Evolutionary conservation across 2,888 invertebrate genomes (phyloP), one percentile per base, ranked within the genome.

Genomic region (Gymnosoma rotundatum): DNA sequence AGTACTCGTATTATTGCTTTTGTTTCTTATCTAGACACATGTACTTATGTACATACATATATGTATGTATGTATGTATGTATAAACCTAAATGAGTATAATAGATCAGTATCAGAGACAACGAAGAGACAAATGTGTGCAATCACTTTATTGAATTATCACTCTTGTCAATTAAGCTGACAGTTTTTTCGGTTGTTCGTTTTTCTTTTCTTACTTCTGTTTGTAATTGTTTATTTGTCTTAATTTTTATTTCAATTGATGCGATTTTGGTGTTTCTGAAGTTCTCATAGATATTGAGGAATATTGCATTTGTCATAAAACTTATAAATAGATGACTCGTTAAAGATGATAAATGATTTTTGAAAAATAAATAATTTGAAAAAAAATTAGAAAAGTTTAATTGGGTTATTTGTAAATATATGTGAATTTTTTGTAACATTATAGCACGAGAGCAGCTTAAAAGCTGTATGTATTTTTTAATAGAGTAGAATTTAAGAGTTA

Each of bases 101-200:
- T 64, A 88, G 91, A 90, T 90, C 87, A 73, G 85, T 88, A 90
- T 90, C 90, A 81, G 42, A 64, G 78, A 84, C 85, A 87, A 86
- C 86, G 86, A 84, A 88, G 88, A 90, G 90, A 90, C 90, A 90
- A 90, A 90, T 90, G 89, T 90, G 90, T 90, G 89, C 90, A 90
- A 90, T 90, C 89, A 89, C 88, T 86, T 87, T 88, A 88, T 87
- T 87, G 78, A 84, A 83, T 87, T 86, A 84, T 87, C 86, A 87
- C 78, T 84, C 78, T 69, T 84, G 81, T 84, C 84, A 84, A 84
- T 81, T 81, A 70, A 56, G 84, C 82, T 86, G 86, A 87, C 86
- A 86, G 85, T 70, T 84, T 83, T 66, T 78, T 70, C 56, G 52
- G 56, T 52, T 52, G 8, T 16, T 78, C 20, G 20, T 58, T 76